phyloP scores from a whole-genome alignment of 1,140 invertebrate genomes.

The Chrysoperla carnea region DNA sequence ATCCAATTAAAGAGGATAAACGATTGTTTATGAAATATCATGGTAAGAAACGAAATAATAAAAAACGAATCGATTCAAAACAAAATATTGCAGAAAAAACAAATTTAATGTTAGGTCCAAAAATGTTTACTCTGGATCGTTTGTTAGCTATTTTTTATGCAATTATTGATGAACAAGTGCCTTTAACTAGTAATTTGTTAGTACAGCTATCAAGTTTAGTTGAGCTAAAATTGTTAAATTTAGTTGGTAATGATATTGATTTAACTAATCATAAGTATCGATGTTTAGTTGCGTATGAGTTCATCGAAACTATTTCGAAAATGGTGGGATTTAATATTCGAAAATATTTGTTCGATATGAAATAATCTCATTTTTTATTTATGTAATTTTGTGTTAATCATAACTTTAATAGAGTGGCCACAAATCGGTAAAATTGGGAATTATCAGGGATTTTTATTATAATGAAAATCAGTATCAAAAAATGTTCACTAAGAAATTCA shows the following conservation, averaged over 20 bases:
- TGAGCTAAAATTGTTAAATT: slow-evolving; percentile 43
- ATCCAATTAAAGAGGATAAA: slow-evolving; percentile 71
- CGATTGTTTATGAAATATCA: slow-evolving; percentile 62
- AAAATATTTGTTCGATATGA: slow-evolving; percentile 58
- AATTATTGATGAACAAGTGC: slow-evolving; percentile 67
- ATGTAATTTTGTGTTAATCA: too few relatives aligned
- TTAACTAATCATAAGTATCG: slow-evolving; percentile 51
- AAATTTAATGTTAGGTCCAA: slow-evolving; percentile 50
- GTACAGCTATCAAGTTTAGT: slow-evolving; percentile 61
- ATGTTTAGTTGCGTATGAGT: slow-evolving; percentile 53
- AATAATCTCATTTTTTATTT: slow-evolving; percentile 9
- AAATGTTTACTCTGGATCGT: slow-evolving; percentile 64
- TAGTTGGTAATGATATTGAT: slow-evolving; percentile 39
- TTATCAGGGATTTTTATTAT: too few relatives aligned
- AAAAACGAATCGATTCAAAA: slow-evolving; percentile 26
- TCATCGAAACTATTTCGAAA: slow-evolving; percentile 44
- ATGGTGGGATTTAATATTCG: slow-evolving; percentile 53
- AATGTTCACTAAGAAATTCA: too few relatives aligned
- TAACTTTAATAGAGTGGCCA: too few relatives aligned
- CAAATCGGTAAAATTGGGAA: too few relatives aligned
- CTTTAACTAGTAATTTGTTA: slow-evolving; percentile 65
- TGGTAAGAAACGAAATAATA: slow-evolving; percentile 35
- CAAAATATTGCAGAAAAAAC: slow-evolving; percentile 34
- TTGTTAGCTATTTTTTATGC: slow-evolving; percentile 83
- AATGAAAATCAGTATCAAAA: too few relatives aligned